phyloP scores from a whole-genome alignment of 1,140 invertebrate species.

The Drosophila teissieri region DNA sequence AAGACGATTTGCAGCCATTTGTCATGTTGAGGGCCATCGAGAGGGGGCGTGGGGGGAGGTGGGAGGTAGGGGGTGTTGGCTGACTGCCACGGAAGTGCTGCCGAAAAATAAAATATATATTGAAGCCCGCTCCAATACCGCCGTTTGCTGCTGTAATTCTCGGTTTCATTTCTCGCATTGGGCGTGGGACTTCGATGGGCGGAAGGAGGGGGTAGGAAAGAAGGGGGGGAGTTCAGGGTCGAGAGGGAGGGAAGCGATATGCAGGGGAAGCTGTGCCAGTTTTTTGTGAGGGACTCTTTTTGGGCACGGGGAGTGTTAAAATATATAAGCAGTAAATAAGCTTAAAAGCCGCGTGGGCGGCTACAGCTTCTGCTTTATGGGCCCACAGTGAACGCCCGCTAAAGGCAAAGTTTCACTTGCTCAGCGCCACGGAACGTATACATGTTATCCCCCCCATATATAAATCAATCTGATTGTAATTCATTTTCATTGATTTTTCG shows the following conservation, averaged over 20 bases:
- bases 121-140: not conserved
- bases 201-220: not conserved
- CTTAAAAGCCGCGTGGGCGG: constrained; percentile 69
- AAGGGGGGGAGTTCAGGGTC: not conserved
- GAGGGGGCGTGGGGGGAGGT: not conserved
- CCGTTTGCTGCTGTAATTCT: constrained; percentile 35
- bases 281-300: not conserved
- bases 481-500: no score
- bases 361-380: constrained; percentile 9
- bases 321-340: constrained; percentile 83
- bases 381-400: constrained; percentile 15
- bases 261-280: constrained; percentile 15
- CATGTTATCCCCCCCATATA: no score
- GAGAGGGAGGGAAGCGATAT: not conserved
- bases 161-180: constrained; percentile 40
- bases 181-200: not conserved
- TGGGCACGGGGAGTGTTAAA: constrained; percentile 51
- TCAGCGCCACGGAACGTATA: no score
- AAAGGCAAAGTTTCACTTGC: not conserved
- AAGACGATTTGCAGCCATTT: constrained; percentile 83
- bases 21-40: constrained; percentile 65
- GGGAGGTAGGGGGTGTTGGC: not conserved
- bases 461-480: no score
- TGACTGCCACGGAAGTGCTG: constrained; percentile 39
- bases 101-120: constrained; percentile 49